These are phyloP conservation scores for Platysternon megacephalum DNA, from an alignment of 2,113 vertebrate species.

Conservation along the genomic window DNA sequence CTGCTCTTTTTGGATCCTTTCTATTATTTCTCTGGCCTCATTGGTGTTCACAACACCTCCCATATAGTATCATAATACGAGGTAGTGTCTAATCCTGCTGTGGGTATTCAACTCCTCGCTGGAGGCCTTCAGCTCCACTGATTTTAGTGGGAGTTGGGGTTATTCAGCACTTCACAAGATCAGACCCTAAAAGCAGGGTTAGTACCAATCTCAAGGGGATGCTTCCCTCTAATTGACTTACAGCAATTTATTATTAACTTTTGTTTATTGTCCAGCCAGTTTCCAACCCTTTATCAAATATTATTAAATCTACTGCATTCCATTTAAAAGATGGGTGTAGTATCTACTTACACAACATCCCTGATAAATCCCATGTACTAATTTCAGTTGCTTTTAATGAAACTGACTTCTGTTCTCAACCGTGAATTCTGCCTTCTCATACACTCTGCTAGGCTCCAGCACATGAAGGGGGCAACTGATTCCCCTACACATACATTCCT, in stretches of 20 bases:
- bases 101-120: background rate
- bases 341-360: slow-evolving; percentile 23
- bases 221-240: slow-evolving; percentile 18
- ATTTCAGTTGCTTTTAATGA: background rate
- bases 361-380: slow-evolving; percentile 32
- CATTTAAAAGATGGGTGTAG: background rate
- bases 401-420: slow-evolving; percentile 39
- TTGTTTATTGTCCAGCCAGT: background rate
- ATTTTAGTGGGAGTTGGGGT: background rate
- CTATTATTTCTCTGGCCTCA: background rate
- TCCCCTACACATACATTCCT: slow-evolving; percentile 46
- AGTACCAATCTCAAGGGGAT: background rate
- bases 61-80: background rate
- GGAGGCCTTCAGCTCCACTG: background rate
- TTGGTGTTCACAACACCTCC: background rate
- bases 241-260: background rate
- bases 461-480: slow-evolving; percentile 35
- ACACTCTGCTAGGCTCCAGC: background rate
- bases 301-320: background rate
- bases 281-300: background rate
- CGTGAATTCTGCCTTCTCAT: slow-evolving; percentile 27
- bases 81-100: background rate
- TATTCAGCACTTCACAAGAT: background rate
- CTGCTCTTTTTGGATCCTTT: background rate
- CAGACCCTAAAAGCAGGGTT: background rate